phyloP scores from a whole-genome alignment of 2,888 invertebrate genomes.

The Diloba caeruleocephala region DNA sequence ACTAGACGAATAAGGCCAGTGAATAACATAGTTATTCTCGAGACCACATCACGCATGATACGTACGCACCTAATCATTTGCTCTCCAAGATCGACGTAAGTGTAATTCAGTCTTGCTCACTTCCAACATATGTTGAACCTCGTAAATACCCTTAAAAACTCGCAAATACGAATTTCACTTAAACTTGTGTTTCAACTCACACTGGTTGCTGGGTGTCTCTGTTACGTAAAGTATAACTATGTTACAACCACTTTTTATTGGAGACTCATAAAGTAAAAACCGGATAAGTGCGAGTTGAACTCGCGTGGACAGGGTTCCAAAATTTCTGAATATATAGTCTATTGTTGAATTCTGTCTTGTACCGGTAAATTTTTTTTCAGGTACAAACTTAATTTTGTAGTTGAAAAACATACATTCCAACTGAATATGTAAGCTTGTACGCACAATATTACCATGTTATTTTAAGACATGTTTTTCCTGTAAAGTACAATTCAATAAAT shows the following conservation, averaged over 20 bases:
- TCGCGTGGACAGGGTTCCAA: no score
- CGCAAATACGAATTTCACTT: no score
- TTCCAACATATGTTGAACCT: slow-evolving; percentile 51
- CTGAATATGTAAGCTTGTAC: no score
- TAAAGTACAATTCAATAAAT: no score
- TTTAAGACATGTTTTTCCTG: no score
- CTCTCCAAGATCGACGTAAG: slow-evolving; percentile 49
- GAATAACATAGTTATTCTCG: slow-evolving; percentile 36
- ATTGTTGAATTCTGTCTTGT: no score
- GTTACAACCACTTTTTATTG: slow-evolving; percentile 73
- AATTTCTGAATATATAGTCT: no score
- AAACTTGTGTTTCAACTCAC: slow-evolving; percentile 37
- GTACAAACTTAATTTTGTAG: no score
- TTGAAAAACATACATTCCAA: no score
- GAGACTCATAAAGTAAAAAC: slow-evolving; percentile 67
- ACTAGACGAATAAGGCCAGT: slow-evolving; percentile 20
- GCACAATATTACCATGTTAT: no score
- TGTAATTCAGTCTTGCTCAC: slow-evolving; percentile 56
- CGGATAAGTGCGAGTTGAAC: no score
- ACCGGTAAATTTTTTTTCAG: no score
- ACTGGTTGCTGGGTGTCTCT: slow-evolving; percentile 52
- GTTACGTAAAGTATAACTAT: slow-evolving; percentile 63
- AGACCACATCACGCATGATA: slow-evolving; percentile 46
- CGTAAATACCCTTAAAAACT: slow-evolving; percentile 4
- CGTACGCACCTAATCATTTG: slow-evolving; percentile 67